Evolutionary conservation across 2,113 vertebrate genomes (phyloP).

Genomic region (Patagioenas fasciata): DNA sequence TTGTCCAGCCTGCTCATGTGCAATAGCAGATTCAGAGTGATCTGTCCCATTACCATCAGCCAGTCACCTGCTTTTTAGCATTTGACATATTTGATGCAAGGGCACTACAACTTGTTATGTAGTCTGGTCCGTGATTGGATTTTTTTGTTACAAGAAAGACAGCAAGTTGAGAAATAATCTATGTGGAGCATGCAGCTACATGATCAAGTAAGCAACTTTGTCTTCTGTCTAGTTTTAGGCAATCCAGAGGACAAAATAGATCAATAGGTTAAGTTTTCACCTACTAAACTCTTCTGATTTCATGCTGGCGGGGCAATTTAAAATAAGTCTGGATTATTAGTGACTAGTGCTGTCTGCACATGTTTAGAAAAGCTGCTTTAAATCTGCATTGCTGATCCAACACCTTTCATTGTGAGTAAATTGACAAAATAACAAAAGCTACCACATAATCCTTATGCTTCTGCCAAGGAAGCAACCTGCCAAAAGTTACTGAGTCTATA

Average conservation of each 20-base stretch:
- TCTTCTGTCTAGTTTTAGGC: neutral
- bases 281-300: neutral
- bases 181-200: neutral
- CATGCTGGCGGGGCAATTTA: neutral
- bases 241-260: neutral
- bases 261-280: neutral
- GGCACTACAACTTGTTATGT: neutral
- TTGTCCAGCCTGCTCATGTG: neutral
- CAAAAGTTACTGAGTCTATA: neutral
- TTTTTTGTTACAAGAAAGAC: neutral
- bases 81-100: neutral
- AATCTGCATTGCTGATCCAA: neutral
- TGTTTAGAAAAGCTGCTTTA: neutral
- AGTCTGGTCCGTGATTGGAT: neutral
- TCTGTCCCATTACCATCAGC: neutral
- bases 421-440: neutral
- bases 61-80: neutral
- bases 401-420: neutral
- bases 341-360: neutral
- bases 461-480: neutral
- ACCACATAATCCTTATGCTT: neutral
- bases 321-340: neutral
- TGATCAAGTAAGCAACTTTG: neutral
- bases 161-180: neutral
- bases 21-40: neutral